Evolutionary conservation across 2,797 vertebrate genomes (phyloP).

Genomic region (Peromyscus nudipes): DNA sequence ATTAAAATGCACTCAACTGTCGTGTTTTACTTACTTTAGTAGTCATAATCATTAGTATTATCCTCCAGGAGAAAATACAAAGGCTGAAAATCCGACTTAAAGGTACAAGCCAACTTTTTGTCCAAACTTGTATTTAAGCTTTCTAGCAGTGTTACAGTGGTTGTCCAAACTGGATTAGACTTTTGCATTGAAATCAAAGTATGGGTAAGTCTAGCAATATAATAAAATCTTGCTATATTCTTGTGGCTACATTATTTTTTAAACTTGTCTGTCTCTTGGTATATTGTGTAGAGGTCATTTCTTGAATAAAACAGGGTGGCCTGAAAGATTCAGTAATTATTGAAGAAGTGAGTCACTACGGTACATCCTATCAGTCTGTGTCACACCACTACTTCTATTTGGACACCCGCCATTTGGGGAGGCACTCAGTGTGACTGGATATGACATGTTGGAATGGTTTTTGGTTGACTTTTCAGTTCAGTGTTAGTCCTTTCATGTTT

Average conservation of each 20-base stretch:
- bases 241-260: constrained; percentile 67
- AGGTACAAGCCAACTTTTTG: constrained; percentile 49
- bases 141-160: constrained; percentile 67
- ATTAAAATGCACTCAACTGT: constrained; percentile 87
- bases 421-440: constrained; percentile 53
- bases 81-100: background rate
- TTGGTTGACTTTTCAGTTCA: constrained; percentile 45
- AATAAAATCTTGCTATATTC: constrained; percentile 53
- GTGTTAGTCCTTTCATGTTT: constrained; percentile 64
- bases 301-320: constrained; percentile 43
- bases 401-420: background rate
- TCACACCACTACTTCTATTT: background rate
- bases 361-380: background rate
- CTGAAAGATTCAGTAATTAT: constrained; percentile 33
- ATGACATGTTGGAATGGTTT: constrained; percentile 57
- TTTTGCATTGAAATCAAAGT: constrained; percentile 73
- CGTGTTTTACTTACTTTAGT: constrained; percentile 79
- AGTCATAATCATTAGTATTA: constrained; percentile 39
- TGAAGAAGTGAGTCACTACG: background rate
- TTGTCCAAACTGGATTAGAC: constrained; percentile 76
- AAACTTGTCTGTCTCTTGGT: constrained; percentile 48
- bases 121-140: constrained; percentile 27
- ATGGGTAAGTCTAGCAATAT: constrained; percentile 64
- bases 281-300: constrained; percentile 57
- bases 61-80: constrained; percentile 54